Base-by-base conservation (phyloP, 1,140 invertebrate genomes). In the Psix sp. region DNA sequence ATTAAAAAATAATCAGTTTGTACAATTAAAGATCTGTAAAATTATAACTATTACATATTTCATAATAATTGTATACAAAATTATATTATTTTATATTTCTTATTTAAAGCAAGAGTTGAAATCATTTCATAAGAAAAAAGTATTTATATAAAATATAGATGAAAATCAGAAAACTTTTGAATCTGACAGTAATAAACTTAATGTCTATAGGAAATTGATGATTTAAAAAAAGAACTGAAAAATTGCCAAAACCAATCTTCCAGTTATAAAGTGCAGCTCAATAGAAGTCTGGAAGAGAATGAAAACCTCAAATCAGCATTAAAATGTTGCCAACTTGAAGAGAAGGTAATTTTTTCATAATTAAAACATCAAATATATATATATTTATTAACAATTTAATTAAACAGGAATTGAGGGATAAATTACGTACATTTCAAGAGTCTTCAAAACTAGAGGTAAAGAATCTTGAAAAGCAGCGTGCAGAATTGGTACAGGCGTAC, bases 401-500 rank as follows among this genome's bases (percentile, higher is more conserved):
- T 57, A 48, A 77, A 11, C 51, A 89, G 88, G 87, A 89, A 72
- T 65, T 88, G 16, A 80, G 85, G 59, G 86, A 86, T 24, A 76
- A 82, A 33, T 82, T 87, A 35, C 78, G 80, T 49, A 88, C 84
- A 62, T 18, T 87, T 21, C 73, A 87, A 40, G 86, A 86, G 0
- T 60, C 49, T 9, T 57, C 51, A 7, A 63, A 36, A 20, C 10
- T 63, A 20, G 65, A 77, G 0, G 20, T 87, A 5, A 88, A 87
- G 74, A 81, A 76, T 65, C 43, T 88, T 9, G 85, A 89, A 62
- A 89, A 86, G 51, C 88, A 89, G 33, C 83, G 85, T 49, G 49
- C 72, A 0, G 88, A 90, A 77, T 56, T 90, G 5, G 33, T 87
- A 20, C 84, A 87, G 66, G 86, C 84, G 3, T 89, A 88, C 49